Evolutionary conservation across 2,888 invertebrate genomes (phyloP), one percentile per base, ranked within the genome.

Genomic region (Hemithea aestivaria): DNA sequence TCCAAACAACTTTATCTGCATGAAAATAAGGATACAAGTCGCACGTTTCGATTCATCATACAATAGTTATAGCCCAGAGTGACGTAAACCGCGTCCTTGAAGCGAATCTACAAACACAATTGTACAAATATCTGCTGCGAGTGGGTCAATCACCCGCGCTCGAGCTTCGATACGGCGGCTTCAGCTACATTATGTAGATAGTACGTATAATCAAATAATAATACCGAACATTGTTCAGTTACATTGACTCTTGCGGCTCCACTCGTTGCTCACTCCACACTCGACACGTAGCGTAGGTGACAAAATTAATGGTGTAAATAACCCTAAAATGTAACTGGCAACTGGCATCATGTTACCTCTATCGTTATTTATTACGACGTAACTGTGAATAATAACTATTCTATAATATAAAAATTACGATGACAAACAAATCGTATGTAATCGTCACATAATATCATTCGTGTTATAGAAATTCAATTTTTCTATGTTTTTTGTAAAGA

Each of bases 51-150:
- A 40, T 52, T 50, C 38, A 63, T 59, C 48, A 42, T 40, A 40
- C 42, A 38, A 55, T 53, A 45, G 53, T 65, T 65, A 70, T 68
- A 67, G 59, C 62, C 59, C 45, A 58, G 53, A 33, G 56, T 82
- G 83, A 83, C 82, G 83, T 74, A 79, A 83, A 72, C 62, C 32
- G 51, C 64, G 83, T 80, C 83, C 84, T 84, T 84, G 83, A 59
- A 69, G 66, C 68, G 67, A 73, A 73, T 70, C 72, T 70, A 77
- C 73, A 74, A 74, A 73, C 76, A 77, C 74, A 79, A 75, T 79
- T 78, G 79, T 75, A 72, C 73, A 81, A 81, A 81, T 76, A 80
- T 68, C 73, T 61, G 59, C 58, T 46, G 53, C 51, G 59, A 66
- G 61, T 61, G 54, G 80, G 77, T 81, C 81, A 77, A 56, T 84